Evolutionary conservation across 53 echinoderm and acorn worm genomes (phyloP).

Genomic region (Patiria pectinifera): DNA sequence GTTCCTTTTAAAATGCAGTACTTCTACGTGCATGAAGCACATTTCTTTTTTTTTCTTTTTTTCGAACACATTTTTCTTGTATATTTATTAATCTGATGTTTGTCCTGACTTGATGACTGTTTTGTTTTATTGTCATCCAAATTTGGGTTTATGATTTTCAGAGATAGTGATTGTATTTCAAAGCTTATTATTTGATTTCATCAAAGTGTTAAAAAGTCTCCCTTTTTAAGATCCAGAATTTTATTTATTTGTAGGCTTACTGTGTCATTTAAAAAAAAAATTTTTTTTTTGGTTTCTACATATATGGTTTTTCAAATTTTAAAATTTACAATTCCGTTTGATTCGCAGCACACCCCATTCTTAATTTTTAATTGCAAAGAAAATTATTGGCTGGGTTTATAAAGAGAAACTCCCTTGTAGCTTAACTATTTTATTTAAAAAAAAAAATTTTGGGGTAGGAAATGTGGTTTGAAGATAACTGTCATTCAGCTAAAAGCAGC

Average conservation of each 20-base stretch:
- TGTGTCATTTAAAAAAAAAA: neutral
- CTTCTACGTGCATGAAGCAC: neutral
- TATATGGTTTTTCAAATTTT: no score
- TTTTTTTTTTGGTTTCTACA: no score
- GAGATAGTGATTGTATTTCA: slow-evolving; percentile 20
- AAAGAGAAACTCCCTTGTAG: neutral
- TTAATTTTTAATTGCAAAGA: no score
- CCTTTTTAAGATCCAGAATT: neutral
- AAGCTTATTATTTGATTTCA: neutral
- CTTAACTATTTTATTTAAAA: neutral
- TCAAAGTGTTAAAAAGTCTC: neutral
- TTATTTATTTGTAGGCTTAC: neutral
- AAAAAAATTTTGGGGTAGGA: neutral
- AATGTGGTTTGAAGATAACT: neutral
- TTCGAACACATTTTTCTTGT: neutral
- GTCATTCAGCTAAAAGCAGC: no score
- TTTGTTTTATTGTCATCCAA: slow-evolving; percentile 41
- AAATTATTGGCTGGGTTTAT: neutral
- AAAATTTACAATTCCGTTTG: no score
- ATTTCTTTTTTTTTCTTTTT: neutral
- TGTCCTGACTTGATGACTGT: slow-evolving; percentile 38
- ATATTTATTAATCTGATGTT: neutral
- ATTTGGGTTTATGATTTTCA: neutral
- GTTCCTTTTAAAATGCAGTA: slow-evolving; percentile 23
- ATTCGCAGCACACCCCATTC: no score